Conservation (phyloP, 2,797 vertebrate species). For the Siniperca undulata region DNA sequence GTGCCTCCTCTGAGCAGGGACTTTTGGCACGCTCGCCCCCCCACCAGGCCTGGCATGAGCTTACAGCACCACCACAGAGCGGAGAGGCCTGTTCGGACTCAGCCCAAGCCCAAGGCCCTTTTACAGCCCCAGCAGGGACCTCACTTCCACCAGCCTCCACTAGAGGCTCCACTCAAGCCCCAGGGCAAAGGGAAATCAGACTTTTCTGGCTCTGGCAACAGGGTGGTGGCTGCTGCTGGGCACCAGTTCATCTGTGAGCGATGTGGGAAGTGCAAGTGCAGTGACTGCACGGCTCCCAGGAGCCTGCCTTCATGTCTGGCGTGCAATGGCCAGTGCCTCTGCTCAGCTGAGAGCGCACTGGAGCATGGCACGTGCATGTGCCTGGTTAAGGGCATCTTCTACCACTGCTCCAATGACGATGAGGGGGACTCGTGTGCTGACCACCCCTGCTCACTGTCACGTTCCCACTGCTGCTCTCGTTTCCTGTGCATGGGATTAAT, state of each 20-base stretch:
- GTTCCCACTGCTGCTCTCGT: constrained; percentile 94
- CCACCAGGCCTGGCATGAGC: constrained; percentile 80
- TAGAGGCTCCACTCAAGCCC: constrained; percentile 88
- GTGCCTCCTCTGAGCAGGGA: constrained; percentile 93
- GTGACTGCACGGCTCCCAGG: constrained; percentile 93
- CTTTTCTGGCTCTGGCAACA: constrained; percentile 66
- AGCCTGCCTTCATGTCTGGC: constrained; percentile 93
- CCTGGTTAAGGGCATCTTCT: constrained; percentile 96
- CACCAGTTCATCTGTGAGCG: constrained; percentile 96
- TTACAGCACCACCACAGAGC: constrained; percentile 78
- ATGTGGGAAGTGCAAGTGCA: constrained; percentile 97
- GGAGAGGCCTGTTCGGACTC: constrained; percentile 90
- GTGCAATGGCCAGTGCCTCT: constrained; percentile 94
- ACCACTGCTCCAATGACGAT: constrained; percentile 97
- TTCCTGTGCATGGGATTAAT: constrained; percentile 97
- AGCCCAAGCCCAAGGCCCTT: constrained; percentile 89
- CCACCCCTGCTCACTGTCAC: constrained; percentile 95
- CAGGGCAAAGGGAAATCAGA: constrained; percentile 85
- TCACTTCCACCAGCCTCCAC: constrained; percentile 76
- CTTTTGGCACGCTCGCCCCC: constrained; percentile 89
- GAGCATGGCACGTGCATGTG: constrained; percentile 98
- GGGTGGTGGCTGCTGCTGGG: constrained; percentile 76
- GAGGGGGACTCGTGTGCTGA: constrained; percentile 95
- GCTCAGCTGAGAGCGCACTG: constrained; percentile 94
- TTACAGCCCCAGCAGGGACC: constrained; percentile 69